phyloP scores from a whole-genome alignment of 1,140 invertebrate species.

The Stratiolaelaps scimitus region DNA sequence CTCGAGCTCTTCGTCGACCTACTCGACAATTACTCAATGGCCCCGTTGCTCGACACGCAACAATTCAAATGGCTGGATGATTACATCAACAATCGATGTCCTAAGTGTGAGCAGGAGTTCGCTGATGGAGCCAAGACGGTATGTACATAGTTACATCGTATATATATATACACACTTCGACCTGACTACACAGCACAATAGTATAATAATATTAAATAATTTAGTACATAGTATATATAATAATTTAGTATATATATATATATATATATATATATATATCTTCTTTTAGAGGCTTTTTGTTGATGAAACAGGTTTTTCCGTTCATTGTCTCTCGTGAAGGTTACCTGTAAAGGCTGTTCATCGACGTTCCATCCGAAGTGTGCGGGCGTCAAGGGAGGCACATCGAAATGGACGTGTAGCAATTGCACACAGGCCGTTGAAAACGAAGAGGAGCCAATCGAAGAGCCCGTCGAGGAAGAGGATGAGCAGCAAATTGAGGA shows the following conservation, averaged over 20 bases:
- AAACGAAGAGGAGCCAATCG: not conserved
- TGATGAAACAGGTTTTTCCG: not conserved
- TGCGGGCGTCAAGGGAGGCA: not conserved
- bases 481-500: not conserved
- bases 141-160: too few relatives aligned
- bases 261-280: too few relatives aligned
- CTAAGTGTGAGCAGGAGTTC: constrained; percentile 15
- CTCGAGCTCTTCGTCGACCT: constrained; percentile 9
- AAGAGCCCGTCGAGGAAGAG: not conserved
- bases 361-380: constrained; percentile 19
- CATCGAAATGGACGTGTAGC: not conserved
- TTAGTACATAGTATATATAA: too few relatives aligned
- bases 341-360: not conserved
- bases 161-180: too few relatives aligned
- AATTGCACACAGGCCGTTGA: not conserved
- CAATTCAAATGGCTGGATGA: constrained; percentile 22
- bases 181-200: too few relatives aligned
- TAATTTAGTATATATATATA: too few relatives aligned
- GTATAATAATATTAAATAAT: too few relatives aligned
- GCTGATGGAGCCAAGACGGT: constrained; percentile 10
- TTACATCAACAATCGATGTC: constrained; percentile 8
- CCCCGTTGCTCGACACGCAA: constrained; percentile 13
- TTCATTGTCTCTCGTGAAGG: too few relatives aligned
- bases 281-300: not conserved
- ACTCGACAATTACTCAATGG: constrained; percentile 25